Evolutionary conservation across 2,797 vertebrate genomes (phyloP), one percentile per base, ranked within the genome.

Genomic region (Tolypeutes matacus): DNA sequence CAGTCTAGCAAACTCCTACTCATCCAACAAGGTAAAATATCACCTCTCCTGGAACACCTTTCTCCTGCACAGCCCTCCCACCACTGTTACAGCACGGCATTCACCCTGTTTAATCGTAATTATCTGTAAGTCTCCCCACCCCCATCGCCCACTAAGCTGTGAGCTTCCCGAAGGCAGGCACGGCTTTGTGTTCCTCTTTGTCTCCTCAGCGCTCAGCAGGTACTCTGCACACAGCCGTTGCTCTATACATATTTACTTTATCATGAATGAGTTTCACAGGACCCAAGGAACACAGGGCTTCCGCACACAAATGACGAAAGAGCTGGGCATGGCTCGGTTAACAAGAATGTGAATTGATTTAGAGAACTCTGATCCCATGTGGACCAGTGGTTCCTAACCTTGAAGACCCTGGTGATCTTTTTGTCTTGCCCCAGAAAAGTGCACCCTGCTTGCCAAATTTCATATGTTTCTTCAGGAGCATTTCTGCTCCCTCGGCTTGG

Each of bases 281-380:
- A 36, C 20, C 60, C 31, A n/a, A 53, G 69, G 60, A 77, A 62
- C 27, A 65, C 20, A 15, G 20, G 53, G 21, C 31, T 83, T 80
- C 76, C 64, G 10, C 10, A 56, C 36, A 20, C 9, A 39, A 56
- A 53, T 82, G 70, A 83, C 3, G 13, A 29, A 64, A 58, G 75
- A 86, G 17, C 42, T 6, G 42, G 73, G n/a, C 58, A 73, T n/a
- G 89, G 76, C 36, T 76, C 51, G n/a, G 89, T 93, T 78, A 77
- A 56, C 89, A 96, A 83, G 69, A 91, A 81, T 84, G 31, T 78
- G 51, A 36, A 34, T 69, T 7, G 34, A 78, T 91, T 80, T 81
- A 72, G 92, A 92, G 88, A 90, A 94, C 69, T 56, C 56, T 11
- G 72, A 29, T 73, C 89, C 77, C 21, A 0, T 2, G 23, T 58